Percentiles rank a stretch among this genome's conserved stretches.
These are phyloP conservation scores for Ceyx erithaca DNA, from an alignment of 2,797 vertebrate species.

Conservation along the genomic window DNA sequence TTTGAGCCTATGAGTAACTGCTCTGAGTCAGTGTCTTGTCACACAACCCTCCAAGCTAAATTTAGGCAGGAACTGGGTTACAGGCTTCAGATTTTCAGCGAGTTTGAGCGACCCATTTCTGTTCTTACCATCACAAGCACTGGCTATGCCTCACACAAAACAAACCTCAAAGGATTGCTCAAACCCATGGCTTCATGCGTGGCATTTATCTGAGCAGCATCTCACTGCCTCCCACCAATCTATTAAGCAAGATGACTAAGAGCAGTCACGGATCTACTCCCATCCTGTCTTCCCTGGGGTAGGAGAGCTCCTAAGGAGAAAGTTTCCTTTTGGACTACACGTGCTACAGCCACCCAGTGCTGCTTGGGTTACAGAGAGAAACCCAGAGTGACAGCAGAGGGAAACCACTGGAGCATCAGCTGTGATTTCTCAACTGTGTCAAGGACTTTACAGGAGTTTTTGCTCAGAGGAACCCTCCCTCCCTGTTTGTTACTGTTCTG, in stretches of 20 bases:
- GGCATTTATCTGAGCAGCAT: conserved; percentile 29
- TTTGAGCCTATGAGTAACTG: conserved; percentile 28
- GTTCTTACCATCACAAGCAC: neutral
- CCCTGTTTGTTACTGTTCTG: neutral
- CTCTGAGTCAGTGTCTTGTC: conserved; percentile 52
- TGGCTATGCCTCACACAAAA: neutral
- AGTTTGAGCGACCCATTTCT: neutral
- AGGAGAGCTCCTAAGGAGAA: neutral
- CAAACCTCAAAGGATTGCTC: neutral
- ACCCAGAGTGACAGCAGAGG: neutral
- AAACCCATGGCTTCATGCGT: neutral
- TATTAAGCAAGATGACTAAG: conserved; percentile 42
- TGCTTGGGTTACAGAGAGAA: neutral
- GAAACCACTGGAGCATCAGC: neutral
- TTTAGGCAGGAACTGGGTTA: conserved; percentile 43
- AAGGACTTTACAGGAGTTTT: neutral
- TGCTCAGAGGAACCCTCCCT: fast-evolving
- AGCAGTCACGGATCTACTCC: conserved; percentile 26
- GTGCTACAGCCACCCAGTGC: neutral
- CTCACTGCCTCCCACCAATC: conserved; percentile 11
- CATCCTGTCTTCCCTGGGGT: conserved; percentile 19
- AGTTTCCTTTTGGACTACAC: neutral
- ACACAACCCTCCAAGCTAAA: neutral
- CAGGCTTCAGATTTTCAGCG: conserved; percentile 4
- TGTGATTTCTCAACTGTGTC: neutral